These are phyloP conservation scores for Abramis brama DNA, from an alignment of 2,113 vertebrate genomes.

Conservation along the genomic window DNA sequence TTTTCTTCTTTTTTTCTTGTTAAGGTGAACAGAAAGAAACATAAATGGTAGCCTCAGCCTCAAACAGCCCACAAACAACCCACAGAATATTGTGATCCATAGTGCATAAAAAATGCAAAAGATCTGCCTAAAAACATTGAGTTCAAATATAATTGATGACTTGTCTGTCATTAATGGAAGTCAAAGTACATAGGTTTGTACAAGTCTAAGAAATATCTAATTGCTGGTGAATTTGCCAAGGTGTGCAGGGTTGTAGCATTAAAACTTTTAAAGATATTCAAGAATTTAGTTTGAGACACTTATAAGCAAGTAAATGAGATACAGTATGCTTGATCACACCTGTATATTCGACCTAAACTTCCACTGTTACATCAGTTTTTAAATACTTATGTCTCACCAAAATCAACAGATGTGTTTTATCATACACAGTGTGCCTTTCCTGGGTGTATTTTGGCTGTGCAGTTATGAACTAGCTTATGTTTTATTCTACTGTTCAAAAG, in stretches of 20 bases:
- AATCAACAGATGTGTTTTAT: background rate
- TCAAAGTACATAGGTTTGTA: background rate
- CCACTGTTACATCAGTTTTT: background rate
- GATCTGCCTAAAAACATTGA: background rate
- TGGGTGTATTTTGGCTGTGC: background rate
- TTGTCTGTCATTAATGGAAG: background rate
- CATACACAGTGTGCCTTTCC: background rate
- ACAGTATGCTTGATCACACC: background rate
- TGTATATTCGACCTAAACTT: background rate
- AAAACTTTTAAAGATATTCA: background rate
- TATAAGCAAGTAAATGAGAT: background rate
- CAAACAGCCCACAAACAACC: background rate
- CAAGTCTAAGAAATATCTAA: background rate
- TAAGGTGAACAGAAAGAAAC: background rate
- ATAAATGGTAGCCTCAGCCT: background rate
- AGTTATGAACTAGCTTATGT: background rate
- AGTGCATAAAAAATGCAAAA: background rate
- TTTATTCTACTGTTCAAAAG: background rate
- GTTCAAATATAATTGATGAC: background rate
- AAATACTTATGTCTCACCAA: background rate
- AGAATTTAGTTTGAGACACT: background rate
- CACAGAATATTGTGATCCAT: background rate
- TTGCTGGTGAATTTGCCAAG: background rate
- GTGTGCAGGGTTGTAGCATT: background rate
- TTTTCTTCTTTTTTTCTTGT: background rate